Evolutionary conservation across 2,113 vertebrate species (phyloP), one percentile per base, ranked within the genome.

Genomic region (Dolichotis patagonum): DNA sequence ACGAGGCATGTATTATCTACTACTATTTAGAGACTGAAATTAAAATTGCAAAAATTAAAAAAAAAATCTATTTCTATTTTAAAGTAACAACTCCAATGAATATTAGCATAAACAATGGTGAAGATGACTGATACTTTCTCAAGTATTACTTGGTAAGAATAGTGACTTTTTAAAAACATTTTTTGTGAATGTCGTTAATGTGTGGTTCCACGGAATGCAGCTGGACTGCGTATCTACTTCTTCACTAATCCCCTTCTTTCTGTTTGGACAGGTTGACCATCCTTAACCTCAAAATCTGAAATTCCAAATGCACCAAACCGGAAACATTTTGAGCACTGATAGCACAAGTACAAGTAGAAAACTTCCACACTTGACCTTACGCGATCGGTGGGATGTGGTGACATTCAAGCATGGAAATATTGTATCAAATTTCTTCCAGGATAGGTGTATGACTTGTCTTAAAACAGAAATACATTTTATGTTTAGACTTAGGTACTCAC

Each of bases 221-320:
- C 2, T 22, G n/a, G 52, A 35, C 62, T 93, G 78, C 24, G 9
- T 62, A 28, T 32, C 7, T 78, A 0, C 3, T 46, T 86, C 41
- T 88, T 82, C 5, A 89, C 43, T 92, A 62, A 97, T 87, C 88
- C 16, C 54, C 11, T 78, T 71, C 3, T 94, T 65, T 85, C 65
- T 16, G 4, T 84, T 84, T 82, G 17, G 35, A 35, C 19, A 83
- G 30, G 54, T 38, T 82, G 41, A 38, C 7, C 12, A 49, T 38
- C 20, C 32, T 16, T 67, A 46, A 81, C 16, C 22, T 43, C 5
- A 83, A 83, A 54, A 38, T 8, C 9, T 75, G 46, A 81, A 60
- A 58, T 58, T 1, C 26, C 38, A 56, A 69, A 38, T 58, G 14
- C 6, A 17, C 8, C 38, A 6, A 46, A 81, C 58, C 30, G 10